Base-by-base conservation (phyloP, 2,888 invertebrate genomes). In the Micoletzkya japonica region DNA sequence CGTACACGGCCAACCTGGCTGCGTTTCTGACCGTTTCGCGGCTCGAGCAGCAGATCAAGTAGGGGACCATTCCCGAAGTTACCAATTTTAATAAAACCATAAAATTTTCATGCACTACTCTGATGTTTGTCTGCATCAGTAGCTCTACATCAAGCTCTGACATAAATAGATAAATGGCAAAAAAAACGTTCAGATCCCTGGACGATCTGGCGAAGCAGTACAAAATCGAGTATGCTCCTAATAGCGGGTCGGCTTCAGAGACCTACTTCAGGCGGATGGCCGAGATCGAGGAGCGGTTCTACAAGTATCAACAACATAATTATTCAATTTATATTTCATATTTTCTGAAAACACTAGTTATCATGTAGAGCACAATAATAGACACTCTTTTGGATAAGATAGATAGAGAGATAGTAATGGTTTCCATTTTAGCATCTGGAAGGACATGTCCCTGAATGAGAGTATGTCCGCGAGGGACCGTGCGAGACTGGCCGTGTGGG, bases 1-100 rank as follows among this genome's bases (percentile, higher is more conserved):
- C 95, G 0, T 97, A 97, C 87, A 97, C 97, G 0, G 97, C 97
- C 0, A 97, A 97, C 87, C 89, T 97, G 85, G 96, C 97, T 2
- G 97, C 97, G 0, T 97, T 96, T 86, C 89, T 97, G 71, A 97
- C 97, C 1, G 88, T 89, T 34, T 95, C 85, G 1, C 72, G 84
- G 7, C 72, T 85, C 32, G 84, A 85, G 61, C 79, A 78, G 49
- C 77, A 80, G 28, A 85, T 85, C 28, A 80, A 76, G 82, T 82
- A 32, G 30, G 66, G 20, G n/a, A 59, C 54, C 6, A 26, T n/a
- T n/a, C n/a, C n/a, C n/a, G n/a, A n/a, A n/a, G n/a, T n/a, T n/a
- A n/a, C n/a, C n/a, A n/a, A n/a, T n/a, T n/a, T n/a, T n/a, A n/a
- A n/a, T n/a, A n/a, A n/a, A n/a, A n/a, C n/a, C n/a, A n/a, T n/a